Evolutionary conservation across 2,888 invertebrate genomes (phyloP).

Genomic region (Monochamus alternatus): DNA sequence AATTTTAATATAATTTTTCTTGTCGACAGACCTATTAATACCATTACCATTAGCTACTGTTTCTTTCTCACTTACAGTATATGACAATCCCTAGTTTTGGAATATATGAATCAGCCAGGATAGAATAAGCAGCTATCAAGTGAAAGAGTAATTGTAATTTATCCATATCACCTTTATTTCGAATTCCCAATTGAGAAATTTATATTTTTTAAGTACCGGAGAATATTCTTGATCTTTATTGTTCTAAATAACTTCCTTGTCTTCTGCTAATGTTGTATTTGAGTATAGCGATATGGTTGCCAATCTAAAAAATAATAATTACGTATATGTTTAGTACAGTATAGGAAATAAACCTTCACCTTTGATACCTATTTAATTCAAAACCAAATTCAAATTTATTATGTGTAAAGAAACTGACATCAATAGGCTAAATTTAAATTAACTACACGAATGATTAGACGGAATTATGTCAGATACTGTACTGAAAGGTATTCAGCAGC

Average conservation of each 20-base stretch:
- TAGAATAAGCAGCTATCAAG: conserved; percentile 46
- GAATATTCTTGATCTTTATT: not conserved
- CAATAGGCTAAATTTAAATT: too few relatives aligned
- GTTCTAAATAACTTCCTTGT: not conserved
- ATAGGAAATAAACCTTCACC: too few relatives aligned
- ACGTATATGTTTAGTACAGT: too few relatives aligned
- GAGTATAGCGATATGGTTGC: not conserved
- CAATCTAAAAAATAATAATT: not conserved
- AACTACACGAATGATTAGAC: too few relatives aligned
- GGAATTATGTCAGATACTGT: too few relatives aligned
- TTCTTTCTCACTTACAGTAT: conserved; percentile 58
- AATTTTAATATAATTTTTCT: too few relatives aligned
- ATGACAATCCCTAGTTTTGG: conserved; percentile 39
- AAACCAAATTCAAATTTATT: too few relatives aligned
- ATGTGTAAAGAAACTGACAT: too few relatives aligned
- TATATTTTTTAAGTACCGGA: conserved; percentile 48
- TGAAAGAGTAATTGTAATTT: conserved; percentile 57
- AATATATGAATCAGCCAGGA: conserved; percentile 44
- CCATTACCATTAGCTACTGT: too few relatives aligned
- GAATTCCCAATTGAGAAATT: conserved; percentile 56
- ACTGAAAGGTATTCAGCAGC: too few relatives aligned
- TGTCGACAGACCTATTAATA: too few relatives aligned
- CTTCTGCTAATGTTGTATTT: conserved; percentile 7
- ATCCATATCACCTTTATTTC: conserved; percentile 58
- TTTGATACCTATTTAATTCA: too few relatives aligned